These are phyloP conservation scores for Sceloporus undulatus DNA, from an alignment of 2,113 vertebrate species.

Conservation along the genomic window DNA sequence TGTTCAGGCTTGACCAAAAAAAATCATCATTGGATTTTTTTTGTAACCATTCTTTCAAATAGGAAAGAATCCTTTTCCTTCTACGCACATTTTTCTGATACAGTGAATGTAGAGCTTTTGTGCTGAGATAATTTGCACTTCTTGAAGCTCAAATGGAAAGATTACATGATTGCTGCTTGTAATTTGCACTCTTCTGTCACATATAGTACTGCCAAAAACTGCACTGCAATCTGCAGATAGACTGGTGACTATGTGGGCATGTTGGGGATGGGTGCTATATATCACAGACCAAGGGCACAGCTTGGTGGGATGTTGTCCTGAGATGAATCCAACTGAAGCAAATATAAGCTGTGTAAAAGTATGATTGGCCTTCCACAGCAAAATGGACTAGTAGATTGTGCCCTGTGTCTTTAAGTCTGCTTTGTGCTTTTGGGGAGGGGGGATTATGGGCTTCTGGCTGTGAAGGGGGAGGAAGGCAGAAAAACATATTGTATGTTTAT, in stretches of 20 bases:
- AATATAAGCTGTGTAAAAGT: not conserved
- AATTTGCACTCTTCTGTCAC: slow-evolving; percentile 63
- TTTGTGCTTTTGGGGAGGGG: slow-evolving; percentile 36
- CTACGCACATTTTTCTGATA: slow-evolving; percentile 40
- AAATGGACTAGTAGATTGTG: not conserved
- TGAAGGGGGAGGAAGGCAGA: slow-evolving; percentile 47
- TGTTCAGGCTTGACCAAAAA: slow-evolving; percentile 52
- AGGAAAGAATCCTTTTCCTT: slow-evolving; percentile 13
- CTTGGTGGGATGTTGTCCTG: not conserved
- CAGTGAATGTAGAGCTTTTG: slow-evolving; percentile 46
- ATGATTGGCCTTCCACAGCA: not conserved
- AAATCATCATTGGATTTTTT: slow-evolving; percentile 47
- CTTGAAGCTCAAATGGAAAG: slow-evolving; percentile 50
- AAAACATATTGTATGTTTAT: slow-evolving; percentile 64
- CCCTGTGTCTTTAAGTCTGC: slow-evolving; percentile 31
- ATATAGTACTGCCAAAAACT: slow-evolving; percentile 64
- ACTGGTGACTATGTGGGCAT: slow-evolving; percentile 21
- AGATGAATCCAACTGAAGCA: not conserved
- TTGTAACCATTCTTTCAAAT: slow-evolving; percentile 31
- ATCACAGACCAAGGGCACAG: slow-evolving; percentile 43
- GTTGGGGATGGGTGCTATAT: slow-evolving; percentile 31
- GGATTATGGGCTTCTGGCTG: slow-evolving; percentile 52
- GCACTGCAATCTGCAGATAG: slow-evolving; percentile 53
- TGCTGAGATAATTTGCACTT: slow-evolving; percentile 61
- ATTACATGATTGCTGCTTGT: slow-evolving; percentile 61